Evolutionary conservation across 2,113 vertebrate species (phyloP).

Genomic region (Dipodomys ordii): DNA sequence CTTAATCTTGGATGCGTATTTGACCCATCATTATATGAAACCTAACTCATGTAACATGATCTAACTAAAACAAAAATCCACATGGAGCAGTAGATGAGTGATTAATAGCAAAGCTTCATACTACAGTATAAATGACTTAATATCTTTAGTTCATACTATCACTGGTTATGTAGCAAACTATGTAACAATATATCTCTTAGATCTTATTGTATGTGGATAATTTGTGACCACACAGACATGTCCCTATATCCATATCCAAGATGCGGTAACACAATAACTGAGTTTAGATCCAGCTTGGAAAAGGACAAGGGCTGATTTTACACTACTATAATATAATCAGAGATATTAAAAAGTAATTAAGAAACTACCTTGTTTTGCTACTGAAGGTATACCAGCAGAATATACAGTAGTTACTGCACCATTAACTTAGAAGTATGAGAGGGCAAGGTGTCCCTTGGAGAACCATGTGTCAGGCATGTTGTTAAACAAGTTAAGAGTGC

Average conservation of each 20-base stretch:
- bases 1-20: not conserved
- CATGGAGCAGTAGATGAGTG: slow-evolving; percentile 28
- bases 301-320: not conserved
- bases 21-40: not conserved
- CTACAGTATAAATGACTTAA: slow-evolving; percentile 17
- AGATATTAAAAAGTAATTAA: slow-evolving; percentile 45
- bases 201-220: not conserved
- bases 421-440: not conserved
- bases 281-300: slow-evolving; percentile 42
- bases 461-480: not conserved
- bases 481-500: not conserved
- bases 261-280: not conserved
- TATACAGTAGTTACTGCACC: not conserved
- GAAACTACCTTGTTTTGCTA: not conserved
- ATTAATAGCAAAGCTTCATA: not conserved
- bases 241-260: not conserved
- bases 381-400: not conserved
- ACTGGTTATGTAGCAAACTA: not conserved
- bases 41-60: not conserved
- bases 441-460: not conserved
- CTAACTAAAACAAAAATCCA: not conserved
- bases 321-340: not conserved
- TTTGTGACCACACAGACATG: not conserved
- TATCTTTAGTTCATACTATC: not conserved
- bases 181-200: not conserved